These are phyloP conservation scores for Xestia ashworthii DNA, from an alignment of 2,888 invertebrate species.

Conservation along the genomic window DNA sequence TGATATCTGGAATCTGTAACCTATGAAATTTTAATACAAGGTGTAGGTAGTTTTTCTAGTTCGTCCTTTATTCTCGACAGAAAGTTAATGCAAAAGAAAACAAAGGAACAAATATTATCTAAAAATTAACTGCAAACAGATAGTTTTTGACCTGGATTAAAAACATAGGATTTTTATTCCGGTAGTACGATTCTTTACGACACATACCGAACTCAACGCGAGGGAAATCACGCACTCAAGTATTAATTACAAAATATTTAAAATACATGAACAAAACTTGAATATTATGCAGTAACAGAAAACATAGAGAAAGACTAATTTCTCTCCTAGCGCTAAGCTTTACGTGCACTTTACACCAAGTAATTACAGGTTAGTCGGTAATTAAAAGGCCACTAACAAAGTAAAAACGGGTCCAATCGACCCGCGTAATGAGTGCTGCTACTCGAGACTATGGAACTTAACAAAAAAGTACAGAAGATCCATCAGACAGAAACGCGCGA, in stretches of 20 bases:
- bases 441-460: slow-evolving; percentile 57
- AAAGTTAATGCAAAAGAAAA: background rate
- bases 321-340: slow-evolving; percentile 37
- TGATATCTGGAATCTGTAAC: background rate
- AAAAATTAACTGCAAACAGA: background rate
- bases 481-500: background rate
- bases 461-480: slow-evolving; percentile 30
- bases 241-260: background rate
- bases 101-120: background rate
- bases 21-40: background rate
- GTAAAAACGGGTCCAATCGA: slow-evolving; percentile 73
- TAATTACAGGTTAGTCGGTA: slow-evolving; percentile 75
- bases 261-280: background rate
- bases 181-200: background rate
- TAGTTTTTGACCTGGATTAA: background rate
- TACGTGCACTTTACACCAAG: slow-evolving; percentile 63
- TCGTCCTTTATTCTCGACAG: background rate
- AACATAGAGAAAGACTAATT: slow-evolving; percentile 20
- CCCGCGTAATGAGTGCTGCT: slow-evolving; percentile 65
- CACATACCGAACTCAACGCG: background rate
- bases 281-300: slow-evolving; percentile 15
- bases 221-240: background rate
- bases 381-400: slow-evolving; percentile 76
- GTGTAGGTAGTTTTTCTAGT: background rate
- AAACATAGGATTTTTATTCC: background rate